Evolutionary conservation across 2,797 vertebrate species (phyloP), one percentile per base, ranked within the genome.

Genomic region (Astyanax mexicanus): DNA sequence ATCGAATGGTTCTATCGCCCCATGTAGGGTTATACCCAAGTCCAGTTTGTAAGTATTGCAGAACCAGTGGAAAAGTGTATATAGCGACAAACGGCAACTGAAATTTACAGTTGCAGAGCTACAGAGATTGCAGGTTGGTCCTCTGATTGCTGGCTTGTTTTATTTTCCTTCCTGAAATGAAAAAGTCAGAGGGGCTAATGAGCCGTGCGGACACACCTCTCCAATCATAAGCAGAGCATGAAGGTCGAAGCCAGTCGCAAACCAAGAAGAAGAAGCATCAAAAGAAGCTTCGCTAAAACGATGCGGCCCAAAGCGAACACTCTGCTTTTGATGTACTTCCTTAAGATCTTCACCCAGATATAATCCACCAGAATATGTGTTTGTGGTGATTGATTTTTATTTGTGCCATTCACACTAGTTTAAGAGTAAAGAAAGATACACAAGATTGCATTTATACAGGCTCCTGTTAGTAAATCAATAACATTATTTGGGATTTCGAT

Each of bases 91-190:
- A 13, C 21, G 38, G 37, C 27, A 7, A 21, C 37, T 62, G 21
- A 10, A 17, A 60, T 57, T 42, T 23, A 1, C 4, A 4, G 6
- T 6, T 21, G 23, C 5, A 29, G 29, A 60, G 57, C 19, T 25
- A 9, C 21, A 11, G 35, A 37, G 37, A 23, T 45, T 45, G 40
- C 23, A 3, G 6, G 45, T 45, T 45, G 45, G 21, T 44, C 13
- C 7, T 15, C 23, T 65, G 62, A 65, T 47, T 65, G 62, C 42
- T 5, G 3, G 23, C 62, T 45, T 65, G 42, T 45, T 45, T 37
- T 4, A 4, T 13, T 2, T 27, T 65, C 6, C 23, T 11, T 64
- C 27, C 23, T 38, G 13, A 4, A n/a, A 25, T 6, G 5, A 29
- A 45, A 17, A 29, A 23, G 62, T 29, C 38, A 44, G 27, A n/a